phyloP scores from a whole-genome alignment of 2,888 invertebrate species.

The Xanthostigma xanthostigma region DNA sequence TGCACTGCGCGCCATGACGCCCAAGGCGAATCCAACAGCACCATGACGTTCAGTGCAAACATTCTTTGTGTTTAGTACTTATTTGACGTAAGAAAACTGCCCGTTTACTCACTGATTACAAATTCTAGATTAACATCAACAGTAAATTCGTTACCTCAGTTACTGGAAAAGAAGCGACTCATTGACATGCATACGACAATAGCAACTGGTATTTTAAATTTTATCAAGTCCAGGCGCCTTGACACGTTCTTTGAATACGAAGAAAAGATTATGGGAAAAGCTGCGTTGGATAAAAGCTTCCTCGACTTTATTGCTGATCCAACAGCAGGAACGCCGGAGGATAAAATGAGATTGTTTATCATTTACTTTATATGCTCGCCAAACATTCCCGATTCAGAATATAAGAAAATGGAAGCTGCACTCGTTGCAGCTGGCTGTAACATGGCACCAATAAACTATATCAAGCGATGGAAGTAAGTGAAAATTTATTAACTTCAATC shows the following conservation, averaged over 20 bases:
- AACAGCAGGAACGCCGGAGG: slow-evolving; percentile 75
- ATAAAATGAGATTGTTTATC: slow-evolving; percentile 84
- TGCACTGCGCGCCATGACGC: no score
- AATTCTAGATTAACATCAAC: slow-evolving; percentile 68
- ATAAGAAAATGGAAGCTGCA: slow-evolving; percentile 69
- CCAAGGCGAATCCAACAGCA: no score
- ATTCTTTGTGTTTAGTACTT: no score
- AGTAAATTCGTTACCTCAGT: slow-evolving; percentile 88
- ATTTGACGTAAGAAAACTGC: no score
- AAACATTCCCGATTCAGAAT: slow-evolving; percentile 65
- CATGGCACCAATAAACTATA: slow-evolving; percentile 69
- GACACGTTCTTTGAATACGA: slow-evolving; percentile 96
- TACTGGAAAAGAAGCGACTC: slow-evolving; percentile 91
- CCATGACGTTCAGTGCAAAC: no score
- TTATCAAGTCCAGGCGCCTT: slow-evolving; percentile 74
- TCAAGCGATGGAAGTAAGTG: slow-evolving; percentile 81
- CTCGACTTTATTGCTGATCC: slow-evolving; percentile 76
- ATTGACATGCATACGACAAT: slow-evolving; percentile 99
- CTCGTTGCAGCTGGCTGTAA: slow-evolving; percentile 73
- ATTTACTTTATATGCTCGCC: slow-evolving; percentile 81
- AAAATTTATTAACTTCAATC: not conserved
- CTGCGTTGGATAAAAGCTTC: slow-evolving; percentile 67
- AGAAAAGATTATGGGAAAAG: slow-evolving; percentile 91
- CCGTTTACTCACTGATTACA: no score
- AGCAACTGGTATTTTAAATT: slow-evolving; percentile 79